Evolutionary conservation across 2,888 invertebrate species (phyloP).

Genomic region (Himalopsyche kuldschensis): DNA sequence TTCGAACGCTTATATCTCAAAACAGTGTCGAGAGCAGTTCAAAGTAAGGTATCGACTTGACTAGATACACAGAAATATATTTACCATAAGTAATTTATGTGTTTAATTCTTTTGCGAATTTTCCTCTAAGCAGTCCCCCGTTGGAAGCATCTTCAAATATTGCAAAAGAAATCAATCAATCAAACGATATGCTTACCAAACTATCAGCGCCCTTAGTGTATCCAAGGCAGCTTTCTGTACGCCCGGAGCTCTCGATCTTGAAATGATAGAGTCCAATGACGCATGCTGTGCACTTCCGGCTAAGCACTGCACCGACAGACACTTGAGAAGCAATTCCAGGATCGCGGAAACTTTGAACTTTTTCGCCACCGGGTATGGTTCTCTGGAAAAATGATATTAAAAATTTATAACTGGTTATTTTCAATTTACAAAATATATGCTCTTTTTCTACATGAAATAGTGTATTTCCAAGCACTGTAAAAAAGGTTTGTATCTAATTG

Average conservation of each 20-base stretch:
- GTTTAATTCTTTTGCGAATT: too few relatives aligned
- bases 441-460: not conserved
- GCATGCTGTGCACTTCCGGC: not conserved
- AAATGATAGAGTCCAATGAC: not conserved
- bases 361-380: conserved; percentile 46
- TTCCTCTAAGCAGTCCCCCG: not conserved
- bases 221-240: conserved; percentile 39
- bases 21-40: too few relatives aligned
- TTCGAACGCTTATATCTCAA: too few relatives aligned
- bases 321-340: conserved; percentile 43
- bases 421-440: not conserved
- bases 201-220: conserved; percentile 42
- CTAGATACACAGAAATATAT: too few relatives aligned
- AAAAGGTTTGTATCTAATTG: too few relatives aligned
- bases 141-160: not conserved
- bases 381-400: conserved; percentile 33
- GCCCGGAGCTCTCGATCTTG: not conserved
- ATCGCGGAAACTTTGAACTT: conserved; percentile 43
- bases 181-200: conserved; percentile 41
- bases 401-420: not conserved
- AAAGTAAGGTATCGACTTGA: too few relatives aligned
- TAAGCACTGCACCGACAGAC: conserved; percentile 39
- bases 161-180: too few relatives aligned
- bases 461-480: not conserved
- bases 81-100: too few relatives aligned